Conservation (phyloP, 1,140 invertebrate genomes). For the Drosophila bifasciata region DNA sequence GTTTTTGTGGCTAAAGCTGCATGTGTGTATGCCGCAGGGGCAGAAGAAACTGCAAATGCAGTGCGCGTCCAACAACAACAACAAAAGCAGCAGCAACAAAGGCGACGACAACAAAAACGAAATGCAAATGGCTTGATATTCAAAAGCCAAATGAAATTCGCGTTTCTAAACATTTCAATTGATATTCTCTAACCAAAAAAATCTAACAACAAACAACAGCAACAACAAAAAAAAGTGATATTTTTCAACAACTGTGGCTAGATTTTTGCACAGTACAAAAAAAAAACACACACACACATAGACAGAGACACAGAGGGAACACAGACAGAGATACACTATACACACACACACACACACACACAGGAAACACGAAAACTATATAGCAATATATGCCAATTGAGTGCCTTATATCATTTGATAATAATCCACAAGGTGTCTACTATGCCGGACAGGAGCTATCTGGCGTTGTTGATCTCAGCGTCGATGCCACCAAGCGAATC, state of each 20-base stretch:
- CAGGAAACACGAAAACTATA: conserved; percentile 50
- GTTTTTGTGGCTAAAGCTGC: conserved; percentile 31
- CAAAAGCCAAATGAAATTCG: conserved; percentile 61
- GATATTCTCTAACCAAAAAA: conserved; percentile 36
- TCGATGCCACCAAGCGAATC: conserved; percentile 80
- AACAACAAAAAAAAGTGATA: conserved; percentile 66
- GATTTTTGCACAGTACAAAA: conserved; percentile 67
- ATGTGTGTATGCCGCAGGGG: conserved; percentile 57
- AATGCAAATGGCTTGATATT: conserved; percentile 69
- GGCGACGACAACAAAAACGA: conserved; percentile 45
- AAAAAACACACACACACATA: conserved; percentile 12
- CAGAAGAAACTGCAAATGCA: conserved; percentile 75
- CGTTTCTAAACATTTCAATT: conserved; percentile 51
- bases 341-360: conserved; percentile 33
- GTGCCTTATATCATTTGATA: conserved; percentile 85
- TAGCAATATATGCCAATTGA: conserved; percentile 84
- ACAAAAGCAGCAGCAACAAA: conserved; percentile 7
- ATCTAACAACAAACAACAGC: conserved; percentile 17
- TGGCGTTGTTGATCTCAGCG: conserved; percentile 84
- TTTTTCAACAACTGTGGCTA: conserved; percentile 69
- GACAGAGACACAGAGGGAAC: conserved; percentile 16
- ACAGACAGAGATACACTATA: conserved; percentile 6
- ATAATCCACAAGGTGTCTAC: conserved; percentile 85
- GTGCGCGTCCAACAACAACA: conserved; percentile 46
- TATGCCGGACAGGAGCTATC: conserved; percentile 86